phyloP scores from a whole-genome alignment of 2,888 invertebrate genomes.

The Andrena trimmerana region DNA sequence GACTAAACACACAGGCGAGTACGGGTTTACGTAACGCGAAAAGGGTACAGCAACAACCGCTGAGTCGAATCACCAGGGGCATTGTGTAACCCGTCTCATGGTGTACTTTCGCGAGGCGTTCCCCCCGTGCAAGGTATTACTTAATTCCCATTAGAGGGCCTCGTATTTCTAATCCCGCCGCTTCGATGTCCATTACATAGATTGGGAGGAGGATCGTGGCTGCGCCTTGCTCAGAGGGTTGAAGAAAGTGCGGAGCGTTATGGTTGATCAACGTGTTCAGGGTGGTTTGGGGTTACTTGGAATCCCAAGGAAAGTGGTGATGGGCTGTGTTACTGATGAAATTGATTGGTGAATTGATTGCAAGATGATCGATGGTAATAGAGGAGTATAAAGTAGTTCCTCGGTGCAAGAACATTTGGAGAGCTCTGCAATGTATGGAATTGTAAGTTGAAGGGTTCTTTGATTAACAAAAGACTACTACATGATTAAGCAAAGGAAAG shows the following conservation, averaged over 20 bases:
- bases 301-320: not conserved
- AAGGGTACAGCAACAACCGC: constrained; percentile 30
- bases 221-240: not conserved
- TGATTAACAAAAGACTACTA: too few relatives aligned
- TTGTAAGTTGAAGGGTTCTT: too few relatives aligned
- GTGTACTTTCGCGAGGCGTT: not conserved
- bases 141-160: constrained; percentile 57
- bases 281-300: not conserved
- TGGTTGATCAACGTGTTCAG: not conserved
- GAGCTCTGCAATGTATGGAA: too few relatives aligned
- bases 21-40: constrained; percentile 62
- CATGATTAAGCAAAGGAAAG: too few relatives aligned
- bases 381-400: too few relatives aligned
- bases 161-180: constrained; percentile 37
- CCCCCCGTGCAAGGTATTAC: constrained; percentile 51
- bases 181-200: constrained; percentile 49
- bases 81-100: constrained; percentile 56
- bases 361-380: too few relatives aligned
- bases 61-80: constrained; percentile 53
- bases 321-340: not conserved
- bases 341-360: too few relatives aligned
- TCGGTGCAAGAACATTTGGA: too few relatives aligned
- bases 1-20: constrained; percentile 35
- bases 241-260: not conserved
- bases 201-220: constrained; percentile 42